Base-by-base conservation (phyloP, 1,140 invertebrate genomes). In the Lasioglossum albipes region DNA sequence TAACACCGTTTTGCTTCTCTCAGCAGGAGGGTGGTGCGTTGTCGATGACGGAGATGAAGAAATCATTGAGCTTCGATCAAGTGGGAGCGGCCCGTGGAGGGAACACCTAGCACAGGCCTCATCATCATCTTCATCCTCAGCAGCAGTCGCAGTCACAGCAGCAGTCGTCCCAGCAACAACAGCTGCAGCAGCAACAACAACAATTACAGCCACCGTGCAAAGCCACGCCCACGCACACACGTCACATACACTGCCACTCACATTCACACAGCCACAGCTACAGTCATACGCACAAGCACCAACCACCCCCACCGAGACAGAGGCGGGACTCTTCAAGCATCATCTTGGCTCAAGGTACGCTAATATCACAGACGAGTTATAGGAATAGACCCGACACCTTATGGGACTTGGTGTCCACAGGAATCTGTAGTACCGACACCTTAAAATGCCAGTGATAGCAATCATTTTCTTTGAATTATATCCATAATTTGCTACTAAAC, bases 31-130 rank as follows among this genome's bases (percentile, higher is more conserved):
- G 94, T 91, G 94, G 94, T 84, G 93, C 94, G 79, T 91, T 95
- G 81, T 94, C 94, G 89, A 95, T 95, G 93, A 94, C 94, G 88
- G 95, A 95, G 91, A 93, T 95, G 91, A 94, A 94, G 91, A 95
- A 95, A 91, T 94, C 94, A 88, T 93, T 94, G 89, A 94, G 93
- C 91, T 95, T 94, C 92, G 94, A 95, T 90, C 93, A 93, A 89
- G 92, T 91, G 87, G 88, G 79, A 76, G 88, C 85, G 84, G 90
- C 90, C 84, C 90, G 87, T 91, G 91, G 89, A 78, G 91, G 91
- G 86, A 92, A 92, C 89, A 93, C 91, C 93, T 93, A 93, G 92
- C 93, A 93, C 91, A 92, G 91, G 92, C 92, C 90, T 91, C 91
- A 89, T 88, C 88, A 84, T 90, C 91, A 89, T 84, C 91, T 85